These are phyloP conservation scores for Amblyjoppa proteus DNA, from an alignment of 2,888 invertebrate species.

Conservation along the genomic window DNA sequence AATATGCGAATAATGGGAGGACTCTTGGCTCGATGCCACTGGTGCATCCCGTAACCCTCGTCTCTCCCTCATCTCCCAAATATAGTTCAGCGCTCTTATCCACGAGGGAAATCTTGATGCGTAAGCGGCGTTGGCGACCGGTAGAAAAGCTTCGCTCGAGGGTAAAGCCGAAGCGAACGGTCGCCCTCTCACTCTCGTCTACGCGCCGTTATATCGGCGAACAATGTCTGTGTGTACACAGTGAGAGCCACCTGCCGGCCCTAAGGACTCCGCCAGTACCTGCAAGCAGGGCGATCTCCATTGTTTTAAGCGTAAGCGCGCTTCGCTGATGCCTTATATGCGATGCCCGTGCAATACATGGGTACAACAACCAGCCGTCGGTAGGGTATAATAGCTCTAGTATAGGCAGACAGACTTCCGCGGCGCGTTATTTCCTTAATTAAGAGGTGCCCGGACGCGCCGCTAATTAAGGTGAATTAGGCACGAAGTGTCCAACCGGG, in stretches of 20 bases:
- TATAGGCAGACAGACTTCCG: slow-evolving; percentile 27
- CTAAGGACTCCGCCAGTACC: slow-evolving; percentile 2
- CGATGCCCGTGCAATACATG: slow-evolving; percentile 27
- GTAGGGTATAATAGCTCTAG: slow-evolving; percentile 43
- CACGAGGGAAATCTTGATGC: slow-evolving; percentile 61
- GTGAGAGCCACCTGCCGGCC: background rate
- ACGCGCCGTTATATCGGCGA: slow-evolving; percentile 2
- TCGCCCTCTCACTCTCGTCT: background rate
- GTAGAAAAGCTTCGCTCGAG: slow-evolving; percentile 1
- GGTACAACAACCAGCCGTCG: slow-evolving; percentile 8
- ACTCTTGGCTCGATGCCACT: slow-evolving; percentile 2
- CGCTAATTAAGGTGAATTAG: slow-evolving; percentile 71
- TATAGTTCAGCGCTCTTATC: slow-evolving; percentile 40
- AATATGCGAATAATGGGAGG: slow-evolving; percentile 12
- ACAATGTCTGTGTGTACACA: slow-evolving; percentile 2
- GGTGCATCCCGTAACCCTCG: background rate
- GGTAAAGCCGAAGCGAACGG: slow-evolving; percentile 18
- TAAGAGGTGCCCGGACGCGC: slow-evolving; percentile 59
- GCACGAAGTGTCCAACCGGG: slow-evolving; percentile 55
- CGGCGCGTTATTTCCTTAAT: slow-evolving; percentile 62
- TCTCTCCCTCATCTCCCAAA: slow-evolving; percentile 22
- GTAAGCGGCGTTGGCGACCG: slow-evolving; percentile 43
- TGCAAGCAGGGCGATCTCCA: background rate
- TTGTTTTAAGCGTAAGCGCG: slow-evolving; percentile 7
- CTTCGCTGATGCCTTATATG: slow-evolving; percentile 16